Evolutionary conservation across 2,113 vertebrate species (phyloP), one percentile per base, ranked within the genome.

Genomic region (Corynorhinus townsendii): DNA sequence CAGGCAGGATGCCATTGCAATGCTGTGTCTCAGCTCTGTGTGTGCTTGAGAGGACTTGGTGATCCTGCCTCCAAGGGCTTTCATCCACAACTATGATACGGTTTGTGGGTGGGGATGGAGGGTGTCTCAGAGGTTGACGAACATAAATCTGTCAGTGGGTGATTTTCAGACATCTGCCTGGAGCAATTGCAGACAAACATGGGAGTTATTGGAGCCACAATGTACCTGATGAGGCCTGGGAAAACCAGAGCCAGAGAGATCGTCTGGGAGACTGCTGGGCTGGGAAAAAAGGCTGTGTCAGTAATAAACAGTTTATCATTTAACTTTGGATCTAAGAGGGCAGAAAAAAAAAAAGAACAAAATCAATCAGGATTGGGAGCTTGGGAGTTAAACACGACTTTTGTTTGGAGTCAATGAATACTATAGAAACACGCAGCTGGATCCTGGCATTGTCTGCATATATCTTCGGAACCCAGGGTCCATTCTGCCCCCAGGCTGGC

Each of bases 71-170:
- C 87, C 33, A 11, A 93, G 80, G 16, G 84, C 86, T 96, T 54
- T 91, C 89, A 26, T 88, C 95, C 89, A 94, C 85, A 49, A 89
- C 24, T 22, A 40, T 86, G 4, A 28, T 92, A 76, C 9, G 38
- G 56, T 15, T 90, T 54, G 11, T 85, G 87, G 89, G 77, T 26
- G 38, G 33, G 84, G 47, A 89, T 1, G 30, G 82, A 97, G 95
- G 87, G 71, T 28, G 84, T 77, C 95, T 88, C 75, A 84, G 91
- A 86, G 89, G 77, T 86, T 71, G 94, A 68, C 0, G 40, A 84
- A 54, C 83, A 77, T 97, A 97, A 96, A 80, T 95, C 93, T 93
- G 90, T 95, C 91, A 93, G 77, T 95, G 90, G 89, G 92, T 96
- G 94, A 91, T 96, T 96, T 96, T 96, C 76, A 97, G 81, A 89